A percentile compares a stretch with the other conserved stretches of the same genome.
These are phyloP conservation scores for Microtus montanus DNA, from an alignment of 2,113 vertebrate species.

Conservation along the genomic window DNA sequence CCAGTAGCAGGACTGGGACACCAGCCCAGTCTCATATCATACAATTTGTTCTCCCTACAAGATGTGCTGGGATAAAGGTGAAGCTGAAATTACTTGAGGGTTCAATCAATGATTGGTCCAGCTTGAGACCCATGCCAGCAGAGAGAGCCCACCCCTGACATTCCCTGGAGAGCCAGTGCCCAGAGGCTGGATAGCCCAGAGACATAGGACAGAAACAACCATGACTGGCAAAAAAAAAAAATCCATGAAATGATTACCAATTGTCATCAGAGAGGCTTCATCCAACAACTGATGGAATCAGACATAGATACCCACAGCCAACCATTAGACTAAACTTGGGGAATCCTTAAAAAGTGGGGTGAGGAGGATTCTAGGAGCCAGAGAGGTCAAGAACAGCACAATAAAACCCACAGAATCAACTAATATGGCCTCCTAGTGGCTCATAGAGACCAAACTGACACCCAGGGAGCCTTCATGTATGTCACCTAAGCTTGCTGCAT, in stretches of 20 bases:
- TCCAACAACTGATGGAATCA: background rate
- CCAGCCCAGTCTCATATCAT: background rate
- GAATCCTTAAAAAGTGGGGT: background rate
- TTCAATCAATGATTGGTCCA: background rate
- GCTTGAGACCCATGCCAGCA: background rate
- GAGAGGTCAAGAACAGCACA: background rate
- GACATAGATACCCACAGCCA: background rate
- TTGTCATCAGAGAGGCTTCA: background rate
- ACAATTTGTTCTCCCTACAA: background rate
- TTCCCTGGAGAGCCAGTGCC: background rate
- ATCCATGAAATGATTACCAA: background rate
- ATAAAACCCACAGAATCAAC: background rate
- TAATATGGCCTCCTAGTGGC: background rate
- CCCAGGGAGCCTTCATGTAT: background rate
- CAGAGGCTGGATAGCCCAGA: background rate
- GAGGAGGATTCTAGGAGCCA: background rate
- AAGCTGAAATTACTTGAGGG: background rate
- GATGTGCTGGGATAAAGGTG: background rate
- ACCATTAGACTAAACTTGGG: background rate
- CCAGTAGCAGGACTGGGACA: background rate
- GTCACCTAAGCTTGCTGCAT: background rate
- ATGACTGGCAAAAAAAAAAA: background rate
- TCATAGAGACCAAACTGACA: accelerated
- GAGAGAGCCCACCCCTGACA: background rate
- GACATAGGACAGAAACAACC: background rate